phyloP scores from a whole-genome alignment of 37 sponge, comb jelly and placozoan species.

The Axinella damicornis region DNA sequence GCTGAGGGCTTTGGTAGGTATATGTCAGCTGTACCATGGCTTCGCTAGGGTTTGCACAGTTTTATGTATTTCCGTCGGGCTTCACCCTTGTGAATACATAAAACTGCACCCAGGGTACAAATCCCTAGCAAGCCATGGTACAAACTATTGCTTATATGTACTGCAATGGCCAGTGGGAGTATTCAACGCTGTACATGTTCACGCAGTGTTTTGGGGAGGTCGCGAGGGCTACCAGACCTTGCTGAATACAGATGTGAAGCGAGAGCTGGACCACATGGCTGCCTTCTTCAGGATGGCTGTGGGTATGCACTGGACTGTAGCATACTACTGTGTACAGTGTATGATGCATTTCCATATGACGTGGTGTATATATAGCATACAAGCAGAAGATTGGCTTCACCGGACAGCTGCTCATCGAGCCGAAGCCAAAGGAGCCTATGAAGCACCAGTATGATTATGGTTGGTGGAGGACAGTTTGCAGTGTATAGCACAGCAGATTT shows the following conservation, averaged over 20 bases:
- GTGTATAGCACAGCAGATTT: too few species aligned
- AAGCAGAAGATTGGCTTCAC: constrained; percentile 83
- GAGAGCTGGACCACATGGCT: constrained; percentile 81
- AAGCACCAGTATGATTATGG: constrained; percentile 85
- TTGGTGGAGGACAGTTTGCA: constrained; percentile 1
- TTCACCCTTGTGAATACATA: too few species aligned
- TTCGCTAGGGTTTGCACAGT: too few species aligned
- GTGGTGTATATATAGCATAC: constrained; percentile 17
- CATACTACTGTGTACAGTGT: neutral
- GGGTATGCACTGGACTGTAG: neutral
- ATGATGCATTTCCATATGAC: neutral
- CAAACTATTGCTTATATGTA: too few species aligned
- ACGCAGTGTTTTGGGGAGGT: constrained; percentile 79
- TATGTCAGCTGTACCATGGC: too few species aligned
- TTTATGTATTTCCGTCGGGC: too few species aligned
- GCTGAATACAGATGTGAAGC: constrained; percentile 72
- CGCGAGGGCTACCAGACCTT: constrained; percentile 79
- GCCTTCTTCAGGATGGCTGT: constrained; percentile 72
- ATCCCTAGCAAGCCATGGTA: too few species aligned
- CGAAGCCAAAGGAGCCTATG: constrained; percentile 82
- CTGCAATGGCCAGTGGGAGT: too few species aligned
- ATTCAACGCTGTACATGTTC: too few species aligned
- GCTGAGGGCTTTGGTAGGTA: constrained; percentile 70
- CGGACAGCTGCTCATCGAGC: constrained; percentile 79
- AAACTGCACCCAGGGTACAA: too few species aligned